Evolutionary conservation across 2,888 invertebrate species (phyloP).

Genomic region (Conistra vaccinii): DNA sequence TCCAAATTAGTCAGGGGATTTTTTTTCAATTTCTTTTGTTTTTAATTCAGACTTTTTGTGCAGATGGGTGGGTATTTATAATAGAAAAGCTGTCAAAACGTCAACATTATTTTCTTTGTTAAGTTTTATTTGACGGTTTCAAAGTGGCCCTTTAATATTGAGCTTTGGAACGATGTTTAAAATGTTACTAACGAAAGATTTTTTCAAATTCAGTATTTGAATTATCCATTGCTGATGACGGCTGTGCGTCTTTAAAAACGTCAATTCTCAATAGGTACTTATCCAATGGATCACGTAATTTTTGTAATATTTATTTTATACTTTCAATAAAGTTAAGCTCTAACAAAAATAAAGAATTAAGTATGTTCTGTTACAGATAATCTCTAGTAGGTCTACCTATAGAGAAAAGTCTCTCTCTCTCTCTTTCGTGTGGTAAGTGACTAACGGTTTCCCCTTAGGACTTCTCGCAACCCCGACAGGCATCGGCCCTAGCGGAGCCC

Average conservation of each 20-base stretch:
- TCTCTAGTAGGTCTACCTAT: too few species aligned
- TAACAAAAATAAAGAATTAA: too few species aligned
- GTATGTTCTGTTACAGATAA: not conserved
- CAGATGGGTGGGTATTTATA: not conserved
- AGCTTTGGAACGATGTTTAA: not conserved
- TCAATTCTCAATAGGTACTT: too few species aligned
- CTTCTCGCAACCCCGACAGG: too few species aligned
- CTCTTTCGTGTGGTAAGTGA: too few species aligned
- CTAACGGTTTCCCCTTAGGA: too few species aligned
- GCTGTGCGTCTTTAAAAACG: not conserved
- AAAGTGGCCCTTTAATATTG: not conserved
- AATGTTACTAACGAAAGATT: not conserved
- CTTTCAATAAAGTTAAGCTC: too few species aligned
- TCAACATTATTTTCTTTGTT: not conserved
- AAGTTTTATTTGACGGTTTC: not conserved
- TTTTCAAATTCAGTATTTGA: not conserved
- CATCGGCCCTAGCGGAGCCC: too few species aligned
- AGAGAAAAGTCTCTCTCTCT: too few species aligned
- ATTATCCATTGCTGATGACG: not conserved
- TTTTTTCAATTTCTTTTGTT: conserved; percentile 11
- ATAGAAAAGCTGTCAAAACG: not conserved
- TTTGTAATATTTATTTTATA: too few species aligned
- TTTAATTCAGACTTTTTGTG: not conserved
- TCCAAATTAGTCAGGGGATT: not conserved
- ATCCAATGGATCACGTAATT: too few species aligned